Conservation (phyloP, 1,140 invertebrate species). For the Acromyrmex charruanus region DNA sequence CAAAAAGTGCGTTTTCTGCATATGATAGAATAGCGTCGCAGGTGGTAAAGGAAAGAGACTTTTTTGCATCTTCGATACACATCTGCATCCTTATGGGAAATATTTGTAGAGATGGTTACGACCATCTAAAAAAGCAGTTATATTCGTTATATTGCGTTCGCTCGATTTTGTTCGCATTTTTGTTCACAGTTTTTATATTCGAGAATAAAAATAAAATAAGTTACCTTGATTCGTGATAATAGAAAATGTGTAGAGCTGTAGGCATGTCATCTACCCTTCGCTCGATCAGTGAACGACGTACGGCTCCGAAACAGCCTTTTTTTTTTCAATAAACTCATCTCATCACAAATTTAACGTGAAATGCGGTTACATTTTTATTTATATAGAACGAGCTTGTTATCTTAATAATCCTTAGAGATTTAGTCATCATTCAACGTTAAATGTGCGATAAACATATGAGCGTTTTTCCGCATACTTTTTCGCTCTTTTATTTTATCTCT, state of each 20-base stretch:
- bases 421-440: conserved; percentile 18
- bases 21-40: conserved; percentile 31
- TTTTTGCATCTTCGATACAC: conserved; percentile 8
- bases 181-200: neutral
- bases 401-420: neutral
- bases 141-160: neutral
- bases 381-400: conserved; percentile 18
- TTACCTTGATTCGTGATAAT: conserved; percentile 18
- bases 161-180: conserved; percentile 18
- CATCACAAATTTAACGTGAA: conserved; percentile 45
- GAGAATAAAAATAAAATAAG: neutral
- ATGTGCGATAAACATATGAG: conserved; percentile 34
- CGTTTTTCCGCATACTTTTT: neutral
- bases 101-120: conserved; percentile 8
- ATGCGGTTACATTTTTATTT: neutral
- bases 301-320: conserved; percentile 47
- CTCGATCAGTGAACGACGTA: conserved; percentile 31
- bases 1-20: conserved; percentile 47
- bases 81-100: neutral
- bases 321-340: neutral
- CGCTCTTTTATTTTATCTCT: conserved; percentile 36
- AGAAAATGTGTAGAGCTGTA: conserved; percentile 13
- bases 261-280: neutral
- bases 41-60: conserved; percentile 25
- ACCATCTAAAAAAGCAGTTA: conserved; percentile 1